Conservation (phyloP, 1,140 invertebrate species). For the Forficula auricularia region DNA sequence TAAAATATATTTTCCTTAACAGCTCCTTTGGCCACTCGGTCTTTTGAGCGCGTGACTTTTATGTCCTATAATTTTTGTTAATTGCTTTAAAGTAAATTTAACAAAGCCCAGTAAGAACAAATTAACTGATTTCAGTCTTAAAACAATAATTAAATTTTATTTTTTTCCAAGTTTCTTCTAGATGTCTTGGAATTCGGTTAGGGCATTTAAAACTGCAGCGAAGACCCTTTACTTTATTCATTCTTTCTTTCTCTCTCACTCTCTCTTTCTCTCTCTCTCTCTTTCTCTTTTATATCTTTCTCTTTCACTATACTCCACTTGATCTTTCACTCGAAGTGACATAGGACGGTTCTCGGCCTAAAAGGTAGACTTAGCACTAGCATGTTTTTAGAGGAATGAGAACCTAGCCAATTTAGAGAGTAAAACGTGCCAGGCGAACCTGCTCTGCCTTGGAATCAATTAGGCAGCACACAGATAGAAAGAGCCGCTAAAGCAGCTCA, state of each 20-base stretch:
- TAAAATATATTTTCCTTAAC: neutral
- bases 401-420: no score
- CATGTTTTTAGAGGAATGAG: no score
- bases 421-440: no score
- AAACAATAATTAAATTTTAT: no score
- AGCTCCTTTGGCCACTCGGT: neutral
- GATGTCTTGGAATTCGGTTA: constrained; percentile 1
- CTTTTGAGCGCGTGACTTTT: no score
- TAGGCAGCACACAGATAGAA: no score
- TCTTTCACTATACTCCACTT: constrained; percentile 11
- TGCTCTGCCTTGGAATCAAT: no score
- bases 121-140: no score
- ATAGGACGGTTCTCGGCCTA: no score
- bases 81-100: constrained; percentile 6
- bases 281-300: constrained; percentile 11
- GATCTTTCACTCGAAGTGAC: constrained; percentile 5
- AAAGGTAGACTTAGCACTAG: no score
- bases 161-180: no score
- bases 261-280: constrained; percentile 12
- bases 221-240: constrained; percentile 16
- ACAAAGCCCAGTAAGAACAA: neutral
- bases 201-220: constrained; percentile 8
- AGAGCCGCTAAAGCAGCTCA: no score
- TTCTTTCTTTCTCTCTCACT: constrained; percentile 10
- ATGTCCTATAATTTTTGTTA: neutral